A percentile compares a stretch with the other conserved stretches of the same genome.
Conservation (phyloP, 2,797 vertebrate species). For the Chloroceryle inda region DNA sequence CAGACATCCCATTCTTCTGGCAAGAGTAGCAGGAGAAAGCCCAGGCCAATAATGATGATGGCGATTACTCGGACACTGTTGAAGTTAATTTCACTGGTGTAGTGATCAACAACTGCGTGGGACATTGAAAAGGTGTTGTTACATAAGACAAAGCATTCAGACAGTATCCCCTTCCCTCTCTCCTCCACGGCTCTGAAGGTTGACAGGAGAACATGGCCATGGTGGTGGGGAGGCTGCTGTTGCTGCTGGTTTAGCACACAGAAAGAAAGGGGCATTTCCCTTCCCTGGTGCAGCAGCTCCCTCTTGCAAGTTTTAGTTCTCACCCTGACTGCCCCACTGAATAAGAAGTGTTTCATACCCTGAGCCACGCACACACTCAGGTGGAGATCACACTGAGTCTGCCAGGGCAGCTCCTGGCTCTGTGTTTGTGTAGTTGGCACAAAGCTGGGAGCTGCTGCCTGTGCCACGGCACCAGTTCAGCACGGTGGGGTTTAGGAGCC, state of each 20-base stretch:
- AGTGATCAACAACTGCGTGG: constrained; percentile 91
- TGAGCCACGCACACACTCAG: rapidly evolving
- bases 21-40: constrained; percentile 94
- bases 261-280: not conserved
- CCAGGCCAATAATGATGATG: constrained; percentile 94
- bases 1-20: constrained; percentile 97
- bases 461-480: rapidly evolving
- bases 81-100: constrained; percentile 94
- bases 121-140: constrained; percentile 24
- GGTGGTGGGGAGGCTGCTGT: not conserved
- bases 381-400: not conserved
- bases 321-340: not conserved
- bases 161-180: not conserved
- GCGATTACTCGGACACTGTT: constrained; percentile 95
- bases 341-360: not conserved
- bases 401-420: rapidly evolving
- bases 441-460: not conserved
- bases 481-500: not conserved
- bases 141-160: not conserved
- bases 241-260: not conserved
- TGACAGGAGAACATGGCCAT: not conserved
- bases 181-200: not conserved
- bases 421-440: not conserved
- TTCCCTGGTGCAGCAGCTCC: not conserved
- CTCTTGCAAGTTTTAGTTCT: not conserved